Base-by-base conservation (phyloP, 2,113 vertebrate genomes). In the Eulemur rufifrons region DNA sequence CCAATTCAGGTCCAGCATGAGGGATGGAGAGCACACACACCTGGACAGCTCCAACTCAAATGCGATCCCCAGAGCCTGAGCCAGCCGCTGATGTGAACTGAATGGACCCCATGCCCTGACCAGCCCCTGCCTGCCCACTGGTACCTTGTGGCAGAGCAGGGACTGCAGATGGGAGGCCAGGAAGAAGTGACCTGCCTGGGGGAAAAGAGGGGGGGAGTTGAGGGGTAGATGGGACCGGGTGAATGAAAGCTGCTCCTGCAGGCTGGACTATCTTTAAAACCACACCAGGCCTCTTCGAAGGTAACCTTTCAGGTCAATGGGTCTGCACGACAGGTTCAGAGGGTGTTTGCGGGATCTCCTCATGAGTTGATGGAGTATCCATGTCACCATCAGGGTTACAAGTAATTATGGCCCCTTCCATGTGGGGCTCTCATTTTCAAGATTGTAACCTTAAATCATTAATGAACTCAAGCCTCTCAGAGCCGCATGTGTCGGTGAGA, bases 331-430 rank as follows among this genome's bases (percentile, higher is more conserved):
- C 8, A 37, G 45, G 8, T 4, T 74, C 76, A 56, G 17, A 29
- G 32, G 25, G 7, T 25, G 2, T 29, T 3, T 11, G 1, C 2
- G 59, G 12, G 61, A 25, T 9, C 3, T 34, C 29, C 25, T 39
- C 21, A 8, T 10, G 7, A 37, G n/a, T 21, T 5, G 17, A 27
- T 0, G 2, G 18, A 12, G 34, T 18, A 6, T 4, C 66, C 2
- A 0, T 0, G 27, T 81, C 66, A 45, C 85, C 34, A 32, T 18
- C 29, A 27, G 59, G 17, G 29, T 15, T 20, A 52, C n/a, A 50
- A 34, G 50, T 2, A 12, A 23, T 52, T 1, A 2, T 2, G 0
- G 0, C 54, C 73, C 74, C 74, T 52, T 39, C 64, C 25, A 39
- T 0, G 9, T 0, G 20, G 56, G 23, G 10, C 37, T 69, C 59